Evolutionary conservation across 2,113 vertebrate genomes (phyloP).

Genomic region (Corythoichthys haematopterus): DNA sequence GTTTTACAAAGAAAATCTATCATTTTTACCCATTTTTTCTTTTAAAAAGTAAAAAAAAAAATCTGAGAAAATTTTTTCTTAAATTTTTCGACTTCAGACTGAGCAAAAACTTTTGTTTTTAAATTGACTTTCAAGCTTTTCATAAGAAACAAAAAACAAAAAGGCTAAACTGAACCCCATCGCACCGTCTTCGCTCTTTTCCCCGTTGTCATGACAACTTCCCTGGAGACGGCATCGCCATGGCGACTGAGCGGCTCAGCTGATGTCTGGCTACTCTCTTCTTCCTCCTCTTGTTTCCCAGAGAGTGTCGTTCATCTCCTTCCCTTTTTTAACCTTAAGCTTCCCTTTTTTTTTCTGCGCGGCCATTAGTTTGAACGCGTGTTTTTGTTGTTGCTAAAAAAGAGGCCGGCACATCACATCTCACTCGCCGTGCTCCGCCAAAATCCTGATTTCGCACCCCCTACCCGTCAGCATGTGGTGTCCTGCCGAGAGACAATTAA

Average conservation of each 20-base stretch:
- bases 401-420: background rate
- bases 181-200: slow-evolving; percentile 20
- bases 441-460: background rate
- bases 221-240: slow-evolving; percentile 84
- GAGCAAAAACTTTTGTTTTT: no score
- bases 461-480: background rate
- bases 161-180: background rate
- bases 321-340: no score
- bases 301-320: slow-evolving; percentile 17
- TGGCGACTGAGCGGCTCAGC: slow-evolving; percentile 82
- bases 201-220: slow-evolving; percentile 73
- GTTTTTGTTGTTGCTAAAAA: background rate
- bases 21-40: no score
- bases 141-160: no score
- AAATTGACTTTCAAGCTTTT: no score
- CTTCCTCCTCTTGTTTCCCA: slow-evolving; percentile 12
- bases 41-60: no score
- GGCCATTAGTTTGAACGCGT: background rate
- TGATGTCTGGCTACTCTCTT: slow-evolving; percentile 74
- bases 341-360: background rate
- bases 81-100: no score
- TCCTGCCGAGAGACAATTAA: slow-evolving; percentile 5
- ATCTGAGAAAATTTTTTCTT: no score
- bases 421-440: background rate
- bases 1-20: no score